Conservation (phyloP, 2,888 invertebrate species). For the Agrenia bidenticulata region DNA sequence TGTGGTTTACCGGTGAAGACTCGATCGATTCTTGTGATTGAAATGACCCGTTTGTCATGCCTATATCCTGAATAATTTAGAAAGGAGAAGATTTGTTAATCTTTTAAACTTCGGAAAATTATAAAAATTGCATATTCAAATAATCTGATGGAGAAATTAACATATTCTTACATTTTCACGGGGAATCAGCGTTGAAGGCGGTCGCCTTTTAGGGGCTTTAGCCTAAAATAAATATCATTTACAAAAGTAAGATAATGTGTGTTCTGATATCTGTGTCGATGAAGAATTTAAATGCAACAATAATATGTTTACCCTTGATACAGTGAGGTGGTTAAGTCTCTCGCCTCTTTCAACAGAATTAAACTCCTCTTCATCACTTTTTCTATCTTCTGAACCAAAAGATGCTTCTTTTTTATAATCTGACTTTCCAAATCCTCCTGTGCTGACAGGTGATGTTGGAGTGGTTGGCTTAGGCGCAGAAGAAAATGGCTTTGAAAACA, state of each 20-base stretch:
- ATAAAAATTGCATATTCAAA: too few species aligned
- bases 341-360: conserved; percentile 59
- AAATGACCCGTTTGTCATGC: conserved; percentile 27
- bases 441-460: conserved; percentile 35
- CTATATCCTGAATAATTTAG: conserved; percentile 21
- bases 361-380: conserved; percentile 56
- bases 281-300: neutral
- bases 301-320: conserved; percentile 57
- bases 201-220: conserved; percentile 67
- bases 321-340: conserved; percentile 60
- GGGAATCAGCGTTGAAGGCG: conserved; percentile 62
- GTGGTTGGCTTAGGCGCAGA: conserved; percentile 31
- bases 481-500: conserved; percentile 7
- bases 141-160: too few species aligned
- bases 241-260: neutral
- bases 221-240: conserved; percentile 56
- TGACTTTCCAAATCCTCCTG: neutral
- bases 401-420: conserved; percentile 13
- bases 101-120: neutral
- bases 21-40: conserved; percentile 20
- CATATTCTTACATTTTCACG: conserved; percentile 55
- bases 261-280: neutral
- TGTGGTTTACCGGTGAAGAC: conserved; percentile 31
- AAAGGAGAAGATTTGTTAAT: neutral
- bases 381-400: conserved; percentile 13